phyloP scores from a whole-genome alignment of 2,888 invertebrate species.

The Argyresthia albistria region DNA sequence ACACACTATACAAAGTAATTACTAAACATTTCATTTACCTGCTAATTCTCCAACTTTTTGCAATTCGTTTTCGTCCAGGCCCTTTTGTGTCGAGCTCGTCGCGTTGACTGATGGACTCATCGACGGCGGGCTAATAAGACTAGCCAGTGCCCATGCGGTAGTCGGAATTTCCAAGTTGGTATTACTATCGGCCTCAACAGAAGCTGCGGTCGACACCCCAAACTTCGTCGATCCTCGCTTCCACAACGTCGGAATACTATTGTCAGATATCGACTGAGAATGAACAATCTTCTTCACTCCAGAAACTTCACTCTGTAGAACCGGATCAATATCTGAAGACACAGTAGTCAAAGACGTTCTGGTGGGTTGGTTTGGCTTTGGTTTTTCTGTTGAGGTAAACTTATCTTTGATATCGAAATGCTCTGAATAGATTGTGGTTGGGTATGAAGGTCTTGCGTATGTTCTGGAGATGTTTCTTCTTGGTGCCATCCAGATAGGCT shows the following conservation, averaged over 20 bases:
- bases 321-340: constrained; percentile 63
- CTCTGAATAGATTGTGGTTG: constrained; percentile 55
- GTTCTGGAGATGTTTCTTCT: constrained; percentile 39
- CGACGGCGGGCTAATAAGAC: constrained; percentile 51
- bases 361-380: constrained; percentile 24
- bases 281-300: constrained; percentile 51
- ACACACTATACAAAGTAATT: background rate
- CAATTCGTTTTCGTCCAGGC: constrained; percentile 51
- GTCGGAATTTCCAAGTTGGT: constrained; percentile 54
- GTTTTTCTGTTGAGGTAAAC: constrained; percentile 20
- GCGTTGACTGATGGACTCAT: constrained; percentile 27
- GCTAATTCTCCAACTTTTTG: constrained; percentile 52
- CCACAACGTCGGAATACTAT: constrained; percentile 57
- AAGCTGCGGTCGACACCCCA: constrained; percentile 33
- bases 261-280: constrained; percentile 52
- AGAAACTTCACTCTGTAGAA: constrained; percentile 48
- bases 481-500: constrained; percentile 57
- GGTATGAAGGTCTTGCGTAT: constrained; percentile 28
- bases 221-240: constrained; percentile 66
- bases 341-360: constrained; percentile 47
- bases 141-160: constrained; percentile 66
- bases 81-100: constrained; percentile 33
- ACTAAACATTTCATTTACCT: constrained; percentile 25
- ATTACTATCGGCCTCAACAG: constrained; percentile 26
- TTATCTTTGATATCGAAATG: constrained; percentile 53